These are phyloP conservation scores for Cariama cristata DNA, from an alignment of 2,113 vertebrate genomes.

Conservation along the genomic window DNA sequence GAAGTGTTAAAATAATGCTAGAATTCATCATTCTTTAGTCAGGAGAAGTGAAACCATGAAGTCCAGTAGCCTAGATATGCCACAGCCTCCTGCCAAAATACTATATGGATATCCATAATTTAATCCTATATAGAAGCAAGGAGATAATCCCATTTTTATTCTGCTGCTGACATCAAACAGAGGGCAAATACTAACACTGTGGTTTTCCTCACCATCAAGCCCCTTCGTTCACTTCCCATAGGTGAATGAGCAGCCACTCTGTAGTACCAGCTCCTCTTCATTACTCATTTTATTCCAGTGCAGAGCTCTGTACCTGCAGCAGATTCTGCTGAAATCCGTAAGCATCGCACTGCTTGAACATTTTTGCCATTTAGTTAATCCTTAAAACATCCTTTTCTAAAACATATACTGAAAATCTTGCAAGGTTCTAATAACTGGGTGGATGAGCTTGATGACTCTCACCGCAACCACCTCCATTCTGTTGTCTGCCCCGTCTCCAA, in stretches of 20 bases:
- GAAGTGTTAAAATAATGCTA: background rate
- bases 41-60: background rate
- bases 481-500: background rate
- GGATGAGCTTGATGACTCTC: background rate
- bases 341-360: background rate
- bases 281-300: background rate
- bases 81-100: background rate
- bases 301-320: background rate
- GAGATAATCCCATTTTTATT: background rate
- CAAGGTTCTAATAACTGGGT: background rate
- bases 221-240: background rate
- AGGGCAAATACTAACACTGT: background rate
- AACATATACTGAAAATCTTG: background rate
- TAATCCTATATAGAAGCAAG: background rate
- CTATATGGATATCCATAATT: background rate
- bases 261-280: background rate
- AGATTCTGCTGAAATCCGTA: background rate
- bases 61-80: background rate
- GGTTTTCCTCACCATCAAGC: background rate
- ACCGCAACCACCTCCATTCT: background rate
- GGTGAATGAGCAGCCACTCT: fast-evolving
- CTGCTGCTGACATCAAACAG: background rate
- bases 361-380: background rate
- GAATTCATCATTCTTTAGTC: background rate
- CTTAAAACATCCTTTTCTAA: background rate